Evolutionary conservation across 2,113 vertebrate genomes (phyloP).

Genomic region (Phyllostomus discolor): DNA sequence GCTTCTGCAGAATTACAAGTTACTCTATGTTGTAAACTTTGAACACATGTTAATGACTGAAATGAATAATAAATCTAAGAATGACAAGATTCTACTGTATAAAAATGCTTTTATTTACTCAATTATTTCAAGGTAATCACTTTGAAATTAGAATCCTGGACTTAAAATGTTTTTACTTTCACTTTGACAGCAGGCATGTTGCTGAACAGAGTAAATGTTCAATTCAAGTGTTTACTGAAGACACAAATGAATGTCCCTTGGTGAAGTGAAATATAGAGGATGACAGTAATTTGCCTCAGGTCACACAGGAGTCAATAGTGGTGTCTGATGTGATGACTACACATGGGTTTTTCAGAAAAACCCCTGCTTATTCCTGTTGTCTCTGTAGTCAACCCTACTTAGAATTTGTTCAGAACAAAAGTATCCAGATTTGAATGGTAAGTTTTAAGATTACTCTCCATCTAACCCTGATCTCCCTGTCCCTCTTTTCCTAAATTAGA

Average conservation of each 20-base stretch:
- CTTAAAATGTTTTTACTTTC: slow-evolving; percentile 6
- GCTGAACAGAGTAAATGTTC: background rate
- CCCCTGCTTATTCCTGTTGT: background rate
- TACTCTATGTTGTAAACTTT: background rate
- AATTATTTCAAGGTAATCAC: background rate
- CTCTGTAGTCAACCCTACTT: background rate
- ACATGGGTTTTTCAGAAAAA: background rate
- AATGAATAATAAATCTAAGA: background rate
- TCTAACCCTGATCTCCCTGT: background rate
- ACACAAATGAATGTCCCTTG: background rate
- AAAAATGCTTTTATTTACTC: background rate
- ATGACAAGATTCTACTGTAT: background rate
- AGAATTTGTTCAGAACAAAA: background rate
- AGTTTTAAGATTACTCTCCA: background rate
- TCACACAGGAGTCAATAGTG: background rate
- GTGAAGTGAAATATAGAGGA: background rate
- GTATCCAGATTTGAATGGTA: background rate
- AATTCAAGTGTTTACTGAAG: background rate
- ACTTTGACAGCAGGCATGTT: background rate
- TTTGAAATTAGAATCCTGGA: background rate
- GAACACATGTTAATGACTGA: background rate
- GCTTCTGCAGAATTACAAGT: background rate
- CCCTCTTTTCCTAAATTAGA: background rate
- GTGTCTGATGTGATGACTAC: background rate
- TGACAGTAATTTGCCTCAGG: background rate